These are phyloP conservation scores for Drosophila novamexicana DNA, from an alignment of 1,140 invertebrate genomes.

Conservation along the genomic window DNA sequence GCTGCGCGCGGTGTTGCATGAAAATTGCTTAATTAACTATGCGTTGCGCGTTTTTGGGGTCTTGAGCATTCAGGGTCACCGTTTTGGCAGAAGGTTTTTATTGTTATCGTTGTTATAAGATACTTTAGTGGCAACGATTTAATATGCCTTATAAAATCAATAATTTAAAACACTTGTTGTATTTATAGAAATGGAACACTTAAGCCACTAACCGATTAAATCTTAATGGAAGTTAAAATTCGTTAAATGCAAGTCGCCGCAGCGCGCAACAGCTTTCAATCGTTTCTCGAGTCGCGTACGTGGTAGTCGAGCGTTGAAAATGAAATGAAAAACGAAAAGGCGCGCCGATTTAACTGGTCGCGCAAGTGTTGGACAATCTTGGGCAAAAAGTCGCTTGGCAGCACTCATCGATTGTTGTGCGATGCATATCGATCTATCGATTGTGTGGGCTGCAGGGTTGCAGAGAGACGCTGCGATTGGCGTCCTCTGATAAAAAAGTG, in stretches of 20 bases:
- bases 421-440: slow-evolving; percentile 14
- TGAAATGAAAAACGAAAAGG: slow-evolving; percentile 45
- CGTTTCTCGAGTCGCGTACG: slow-evolving; percentile 18
- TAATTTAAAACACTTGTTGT: neutral
- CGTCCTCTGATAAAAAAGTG: slow-evolving; percentile 9
- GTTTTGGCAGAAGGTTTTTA: slow-evolving; percentile 59
- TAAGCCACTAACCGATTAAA: slow-evolving; percentile 30
- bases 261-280: slow-evolving; percentile 4
- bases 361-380: slow-evolving; percentile 1
- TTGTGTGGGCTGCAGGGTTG: neutral
- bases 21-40: slow-evolving; percentile 73
- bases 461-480: slow-evolving; percentile 10
- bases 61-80: slow-evolving; percentile 65
- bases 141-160: neutral
- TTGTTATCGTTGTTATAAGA: slow-evolving; percentile 9
- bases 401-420: slow-evolving; percentile 11
- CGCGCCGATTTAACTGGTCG: slow-evolving; percentile 25
- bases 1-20: slow-evolving; percentile 50
- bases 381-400: neutral
- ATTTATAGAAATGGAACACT: neutral
- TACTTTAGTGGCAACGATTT: neutral
- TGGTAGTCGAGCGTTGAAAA: slow-evolving; percentile 33
- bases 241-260: slow-evolving; percentile 12
- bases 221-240: slow-evolving; percentile 10
- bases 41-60: slow-evolving; percentile 49